Evolutionary conservation across 2,797 vertebrate genomes (phyloP).

Genomic region (Margarornis squamiger): DNA sequence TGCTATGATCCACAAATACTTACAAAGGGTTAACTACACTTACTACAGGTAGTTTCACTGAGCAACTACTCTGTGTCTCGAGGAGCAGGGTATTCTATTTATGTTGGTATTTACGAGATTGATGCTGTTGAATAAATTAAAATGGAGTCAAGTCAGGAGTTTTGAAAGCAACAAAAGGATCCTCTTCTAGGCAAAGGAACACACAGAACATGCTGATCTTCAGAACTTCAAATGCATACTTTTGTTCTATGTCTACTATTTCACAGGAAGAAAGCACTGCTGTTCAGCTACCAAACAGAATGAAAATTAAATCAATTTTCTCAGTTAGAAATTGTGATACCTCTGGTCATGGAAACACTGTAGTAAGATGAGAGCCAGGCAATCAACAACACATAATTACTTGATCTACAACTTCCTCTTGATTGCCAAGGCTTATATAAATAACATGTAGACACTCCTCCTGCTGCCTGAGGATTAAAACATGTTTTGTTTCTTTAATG

Average conservation of each 20-base stretch:
- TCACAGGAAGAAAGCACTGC: not conserved
- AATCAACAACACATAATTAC: not conserved
- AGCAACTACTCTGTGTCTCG: not conserved
- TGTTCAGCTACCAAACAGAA: not conserved
- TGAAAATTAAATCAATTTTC: not conserved
- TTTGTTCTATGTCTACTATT: not conserved
- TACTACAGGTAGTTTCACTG: not conserved
- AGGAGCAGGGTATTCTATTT: not conserved
- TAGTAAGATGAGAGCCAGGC: not conserved
- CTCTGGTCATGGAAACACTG: not conserved
- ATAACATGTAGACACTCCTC: not conserved
- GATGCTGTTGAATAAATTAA: not conserved
- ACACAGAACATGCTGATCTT: not conserved
- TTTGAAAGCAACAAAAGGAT: not conserved
- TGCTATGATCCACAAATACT: not conserved
- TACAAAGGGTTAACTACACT: not conserved
- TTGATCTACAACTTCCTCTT: not conserved
- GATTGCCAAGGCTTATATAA: not conserved
- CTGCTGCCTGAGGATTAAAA: not conserved
- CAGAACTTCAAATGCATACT: not conserved
- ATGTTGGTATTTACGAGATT: not conserved
- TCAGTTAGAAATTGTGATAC: not conserved
- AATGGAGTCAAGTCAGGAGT: not conserved
- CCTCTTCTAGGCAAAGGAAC: not conserved
- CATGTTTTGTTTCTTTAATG: not conserved